These are phyloP conservation scores for Stichopus horrens DNA, from an alignment of 53 echinoderm and acorn worm species.

Conservation along the genomic window DNA sequence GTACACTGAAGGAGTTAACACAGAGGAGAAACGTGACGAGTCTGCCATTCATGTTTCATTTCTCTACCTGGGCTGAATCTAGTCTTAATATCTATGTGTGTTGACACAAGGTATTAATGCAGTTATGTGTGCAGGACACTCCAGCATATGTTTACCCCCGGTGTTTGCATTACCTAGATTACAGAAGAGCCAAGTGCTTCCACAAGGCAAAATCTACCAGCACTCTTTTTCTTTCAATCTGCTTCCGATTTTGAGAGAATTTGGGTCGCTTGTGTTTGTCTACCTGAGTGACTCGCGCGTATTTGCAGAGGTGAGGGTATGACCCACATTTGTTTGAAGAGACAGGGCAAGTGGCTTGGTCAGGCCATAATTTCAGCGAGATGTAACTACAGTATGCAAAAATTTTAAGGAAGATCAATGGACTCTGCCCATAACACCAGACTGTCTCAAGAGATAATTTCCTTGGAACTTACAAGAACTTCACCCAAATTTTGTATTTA, in stretches of 20 bases:
- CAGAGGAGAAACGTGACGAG: neutral
- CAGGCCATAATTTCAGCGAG: neutral
- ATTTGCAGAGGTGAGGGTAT: conserved; percentile 45
- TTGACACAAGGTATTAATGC: conserved; percentile 49
- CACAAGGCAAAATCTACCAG: neutral
- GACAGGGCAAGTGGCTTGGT: neutral
- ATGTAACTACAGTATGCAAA: neutral
- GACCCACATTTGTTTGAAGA: conserved; percentile 43
- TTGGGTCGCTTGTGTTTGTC: conserved; percentile 41
- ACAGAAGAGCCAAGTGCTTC: neutral
- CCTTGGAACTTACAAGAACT: neutral
- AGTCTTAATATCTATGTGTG: conserved; percentile 37
- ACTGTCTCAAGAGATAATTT: neutral
- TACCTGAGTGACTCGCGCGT: conserved; percentile 41
- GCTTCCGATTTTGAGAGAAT: conserved; percentile 20
- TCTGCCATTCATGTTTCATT: conserved; percentile 29
- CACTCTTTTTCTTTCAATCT: conserved; percentile 13
- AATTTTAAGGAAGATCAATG: neutral
- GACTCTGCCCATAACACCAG: neutral
- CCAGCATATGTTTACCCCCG: conserved; percentile 31
- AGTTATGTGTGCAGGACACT: conserved; percentile 45
- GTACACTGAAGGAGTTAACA: neutral
- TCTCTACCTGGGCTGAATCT: conserved; percentile 25
- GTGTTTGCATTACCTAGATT: conserved; percentile 49
- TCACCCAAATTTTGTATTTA: neutral